A percentile compares a stretch with the other conserved stretches of the same genome.
phyloP scores from a whole-genome alignment of 2,113 vertebrate species.

The Engraulis encrasicolus region DNA sequence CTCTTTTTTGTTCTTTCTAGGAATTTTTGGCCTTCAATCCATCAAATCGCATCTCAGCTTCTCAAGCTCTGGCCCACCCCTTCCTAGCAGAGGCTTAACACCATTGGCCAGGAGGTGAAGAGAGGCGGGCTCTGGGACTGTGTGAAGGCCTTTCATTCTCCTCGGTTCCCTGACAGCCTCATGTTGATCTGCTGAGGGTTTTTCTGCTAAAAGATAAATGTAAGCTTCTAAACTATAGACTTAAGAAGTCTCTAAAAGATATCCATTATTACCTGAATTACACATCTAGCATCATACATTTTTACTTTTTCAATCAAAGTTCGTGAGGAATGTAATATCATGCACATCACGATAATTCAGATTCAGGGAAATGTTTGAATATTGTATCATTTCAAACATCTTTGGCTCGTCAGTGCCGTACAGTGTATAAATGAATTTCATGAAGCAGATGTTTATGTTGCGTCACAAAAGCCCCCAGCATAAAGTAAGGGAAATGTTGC shows the following conservation, averaged over 20 bases:
- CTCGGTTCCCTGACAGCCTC: not conserved
- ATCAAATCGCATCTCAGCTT: conserved; percentile 68
- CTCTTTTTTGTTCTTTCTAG: conserved; percentile 57
- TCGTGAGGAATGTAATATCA: not conserved
- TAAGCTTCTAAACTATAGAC: not conserved
- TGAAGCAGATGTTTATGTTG: not conserved
- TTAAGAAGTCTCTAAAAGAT: not conserved
- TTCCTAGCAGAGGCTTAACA: conserved; percentile 63
- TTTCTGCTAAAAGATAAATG: not conserved
- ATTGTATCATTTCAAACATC: not conserved
- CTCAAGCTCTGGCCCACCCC: conserved; percentile 69
- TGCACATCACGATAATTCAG: not conserved
- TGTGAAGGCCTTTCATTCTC: not conserved
- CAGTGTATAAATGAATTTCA: not conserved
- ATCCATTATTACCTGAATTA: too few species aligned
- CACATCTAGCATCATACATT: not conserved
- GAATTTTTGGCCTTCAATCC: conserved; percentile 73
- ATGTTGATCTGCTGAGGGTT: not conserved
- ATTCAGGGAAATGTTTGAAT: not conserved
- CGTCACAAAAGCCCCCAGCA: conserved; percentile 11
- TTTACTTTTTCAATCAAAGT: not conserved
- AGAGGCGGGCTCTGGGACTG: not conserved
- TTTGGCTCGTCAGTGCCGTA: not conserved
- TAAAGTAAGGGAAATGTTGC: not conserved
- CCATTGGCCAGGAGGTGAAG: not conserved